These are phyloP conservation scores for Pterostichus madidus DNA, from an alignment of 2,888 invertebrate species.

Conservation along the genomic window DNA sequence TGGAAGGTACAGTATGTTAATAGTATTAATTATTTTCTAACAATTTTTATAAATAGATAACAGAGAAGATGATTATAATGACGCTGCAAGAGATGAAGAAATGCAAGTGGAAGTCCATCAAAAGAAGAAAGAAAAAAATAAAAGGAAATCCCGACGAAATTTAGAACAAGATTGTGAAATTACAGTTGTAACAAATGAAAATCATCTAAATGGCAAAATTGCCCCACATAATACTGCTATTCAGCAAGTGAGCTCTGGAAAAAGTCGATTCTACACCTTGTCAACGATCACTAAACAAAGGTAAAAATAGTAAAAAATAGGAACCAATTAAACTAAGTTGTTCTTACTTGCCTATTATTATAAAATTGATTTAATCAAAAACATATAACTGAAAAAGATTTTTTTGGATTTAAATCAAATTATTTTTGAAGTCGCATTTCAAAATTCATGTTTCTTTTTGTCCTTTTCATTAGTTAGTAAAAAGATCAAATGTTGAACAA, in stretches of 20 bases:
- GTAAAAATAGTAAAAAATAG: no score
- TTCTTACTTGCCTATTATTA: no score
- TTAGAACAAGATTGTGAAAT: conserved; percentile 67
- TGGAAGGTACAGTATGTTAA: conserved; percentile 33
- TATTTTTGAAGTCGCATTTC: no score
- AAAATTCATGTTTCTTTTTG: no score
- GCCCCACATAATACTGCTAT: conserved; percentile 1
- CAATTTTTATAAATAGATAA: conserved; percentile 53
- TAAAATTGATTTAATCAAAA: no score
- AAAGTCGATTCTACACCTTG: conserved; percentile 27
- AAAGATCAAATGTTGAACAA: no score
- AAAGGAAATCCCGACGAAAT: conserved; percentile 68
- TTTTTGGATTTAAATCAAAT: no score
- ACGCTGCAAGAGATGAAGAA: conserved; percentile 68
- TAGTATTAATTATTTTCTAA: not conserved
- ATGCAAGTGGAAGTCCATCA: conserved; percentile 68
- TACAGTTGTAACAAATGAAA: conserved; percentile 71
- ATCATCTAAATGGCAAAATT: conserved; percentile 69
- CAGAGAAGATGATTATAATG: conserved; percentile 3
- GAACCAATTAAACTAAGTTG: no score
- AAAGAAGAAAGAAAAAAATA: conserved; percentile 69
- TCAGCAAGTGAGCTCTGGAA: conserved; percentile 33
- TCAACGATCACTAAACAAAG: not conserved
- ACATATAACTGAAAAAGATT: no score
- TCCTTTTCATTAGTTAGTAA: no score